Conservation (phyloP, 2,888 invertebrate genomes). For the Neoaliturus tenellus region DNA sequence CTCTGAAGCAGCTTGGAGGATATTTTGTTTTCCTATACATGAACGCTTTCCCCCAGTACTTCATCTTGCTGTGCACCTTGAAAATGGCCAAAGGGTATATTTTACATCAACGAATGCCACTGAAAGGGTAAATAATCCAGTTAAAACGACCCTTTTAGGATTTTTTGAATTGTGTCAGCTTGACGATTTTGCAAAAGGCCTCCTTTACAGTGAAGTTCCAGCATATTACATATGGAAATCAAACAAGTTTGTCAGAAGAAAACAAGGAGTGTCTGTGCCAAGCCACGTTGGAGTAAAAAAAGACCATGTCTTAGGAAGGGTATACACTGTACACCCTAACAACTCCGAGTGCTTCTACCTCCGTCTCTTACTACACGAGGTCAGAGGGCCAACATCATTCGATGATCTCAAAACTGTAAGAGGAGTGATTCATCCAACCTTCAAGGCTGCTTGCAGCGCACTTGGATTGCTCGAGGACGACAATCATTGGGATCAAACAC, state of each 20-base stretch:
- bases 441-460: conserved; percentile 63
- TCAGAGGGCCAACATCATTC: conserved; percentile 68
- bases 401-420: conserved; percentile 68
- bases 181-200: conserved; percentile 59
- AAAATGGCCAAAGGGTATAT: conserved; percentile 50
- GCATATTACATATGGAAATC: conserved; percentile 62
- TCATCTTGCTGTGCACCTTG: conserved; percentile 49
- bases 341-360: conserved; percentile 64
- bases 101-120: conserved; percentile 19
- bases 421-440: conserved; percentile 65
- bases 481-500: conserved; percentile 67
- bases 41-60: conserved; percentile 34
- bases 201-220: conserved; percentile 62
- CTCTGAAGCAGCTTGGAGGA: conserved; percentile 63
- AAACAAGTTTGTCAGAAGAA: conserved; percentile 22
- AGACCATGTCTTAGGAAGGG: conserved; percentile 64
- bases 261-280: conserved; percentile 19
- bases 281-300: conserved; percentile 61
- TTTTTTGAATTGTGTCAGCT: conserved; percentile 33
- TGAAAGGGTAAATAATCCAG: conserved; percentile 17
- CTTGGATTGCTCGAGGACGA: conserved; percentile 66
- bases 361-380: conserved; percentile 63
- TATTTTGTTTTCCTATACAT: conserved; percentile 55
- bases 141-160: conserved; percentile 30
- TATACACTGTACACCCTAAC: conserved; percentile 66